phyloP scores from a whole-genome alignment of 2,113 vertebrate genomes.

The Panthera uncia region DNA sequence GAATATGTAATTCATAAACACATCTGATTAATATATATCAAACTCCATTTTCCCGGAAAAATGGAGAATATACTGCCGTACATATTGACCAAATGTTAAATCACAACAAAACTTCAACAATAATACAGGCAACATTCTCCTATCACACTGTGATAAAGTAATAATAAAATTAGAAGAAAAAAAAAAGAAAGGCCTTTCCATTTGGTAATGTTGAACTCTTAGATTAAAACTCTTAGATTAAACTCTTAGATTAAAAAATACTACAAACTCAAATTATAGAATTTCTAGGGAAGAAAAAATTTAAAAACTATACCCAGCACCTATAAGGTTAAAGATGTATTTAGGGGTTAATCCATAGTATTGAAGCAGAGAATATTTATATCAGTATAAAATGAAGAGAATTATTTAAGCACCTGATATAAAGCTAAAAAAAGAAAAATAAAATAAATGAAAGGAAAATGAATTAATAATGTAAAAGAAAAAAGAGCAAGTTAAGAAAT shows the following conservation, averaged over 20 bases:
- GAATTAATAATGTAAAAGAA: background rate
- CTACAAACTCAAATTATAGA: background rate
- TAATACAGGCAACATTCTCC: background rate
- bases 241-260: background rate
- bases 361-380: background rate
- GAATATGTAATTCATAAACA: background rate
- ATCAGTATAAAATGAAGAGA: background rate
- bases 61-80: background rate
- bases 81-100: background rate
- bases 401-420: background rate
- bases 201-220: background rate
- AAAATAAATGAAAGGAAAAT: background rate
- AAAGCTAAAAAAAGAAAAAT: background rate
- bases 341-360: background rate
- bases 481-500: background rate
- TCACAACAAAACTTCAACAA: background rate
- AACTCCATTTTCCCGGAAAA: background rate
- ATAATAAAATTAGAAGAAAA: background rate
- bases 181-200: background rate
- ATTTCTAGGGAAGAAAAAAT: conserved; percentile 6
- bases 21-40: background rate
- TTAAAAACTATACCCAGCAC: background rate
- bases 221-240: background rate
- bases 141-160: background rate
- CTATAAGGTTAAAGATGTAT: background rate